Evolutionary conservation across 2,888 invertebrate species (phyloP), one percentile per base, ranked within the genome.

Genomic region (Busseola fusca): DNA sequence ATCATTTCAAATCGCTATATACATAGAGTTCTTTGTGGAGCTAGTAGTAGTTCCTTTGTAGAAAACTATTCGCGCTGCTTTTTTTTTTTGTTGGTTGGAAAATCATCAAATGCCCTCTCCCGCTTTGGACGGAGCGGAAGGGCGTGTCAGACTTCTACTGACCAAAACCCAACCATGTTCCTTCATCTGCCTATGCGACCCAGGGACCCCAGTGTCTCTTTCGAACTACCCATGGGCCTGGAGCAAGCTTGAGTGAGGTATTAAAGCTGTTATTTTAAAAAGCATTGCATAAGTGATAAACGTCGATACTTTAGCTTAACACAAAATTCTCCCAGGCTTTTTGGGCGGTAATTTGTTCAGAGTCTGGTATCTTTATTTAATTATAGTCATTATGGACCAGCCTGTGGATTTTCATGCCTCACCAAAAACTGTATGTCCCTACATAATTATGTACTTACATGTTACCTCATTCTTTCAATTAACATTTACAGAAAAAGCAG

Each of bases 301-400:
- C 18, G 4, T 57, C n/a, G 9, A 18, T 64, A 27, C 18, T 27
- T 45, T 2, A 45, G 10, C n/a, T 42, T 27, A 27, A 52, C 34
- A 42, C 59, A 37, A 12, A 63, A 48, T 27, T 30, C n/a, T 73
- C n/a, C 16, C 37, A 25, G 18, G 12, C 45, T 65, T 54, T 37
- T 48, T 73, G 73, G 42, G 37, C 12, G 27, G 42, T 58, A 45
- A 45, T 73, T 64, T 50, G 21, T 42, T 21, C 56, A 18, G 1
- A 5, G 27, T 42, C 27, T 9, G 16, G n/a, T 30, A 18, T 59
- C 27, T 65, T 73, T 30, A 72, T 73, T 65, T 73, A 73, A 73
- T 73, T 52, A 64, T 52, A 64, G 27, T 37, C 27, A 58, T 73
- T 72, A 45, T 59, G 52, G n/a, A 37, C 3, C 16, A 25, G 30